Base-by-base conservation (phyloP, 2,888 invertebrate species). In the Dimorphilus gyrociliatus region DNA sequence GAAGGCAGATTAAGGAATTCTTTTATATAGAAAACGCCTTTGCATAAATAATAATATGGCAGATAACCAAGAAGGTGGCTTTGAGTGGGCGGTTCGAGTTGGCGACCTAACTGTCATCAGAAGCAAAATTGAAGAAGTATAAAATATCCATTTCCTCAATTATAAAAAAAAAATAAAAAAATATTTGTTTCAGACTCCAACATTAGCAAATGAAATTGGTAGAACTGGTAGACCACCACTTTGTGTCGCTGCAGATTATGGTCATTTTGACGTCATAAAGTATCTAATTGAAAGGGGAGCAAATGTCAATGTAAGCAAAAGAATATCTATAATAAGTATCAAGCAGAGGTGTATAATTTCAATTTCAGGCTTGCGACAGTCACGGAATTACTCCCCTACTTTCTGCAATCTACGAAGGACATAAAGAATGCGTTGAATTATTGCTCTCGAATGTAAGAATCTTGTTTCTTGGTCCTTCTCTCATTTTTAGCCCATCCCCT, bases 341-440 rank as follows among this genome's bases (percentile, higher is more conserved):
- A 16, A 15, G 15, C 27, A 19, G 8, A 34, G 7, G 12, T 12
- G 12, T 29, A 12, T n/a, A 15, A 14, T 4, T 14, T n/a, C 31
- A 14, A 14, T 30, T 31, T 30, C 15, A n/a, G 12, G 30, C 10
- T 13, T 8, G 8, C 10, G n/a, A 13, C 26, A 25, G 26, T 10
- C 12, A n/a, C 8, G 88, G 88, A 19, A 88, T 94, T 46, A 82
- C 82, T 39, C 81, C 88, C 19, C 67, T 94, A 27, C 64, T 92
- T 48, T 85, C 90, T 45, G 92, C 92, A 34, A 82, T 92, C 52
- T 94, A 84, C 82, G 92, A 94, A 66, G 85, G 85, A 16, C 92
- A 92, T 58, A 79, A 78, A 30, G 75, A 77, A 38, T 85, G 86
- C 67, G 90, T 92, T 8, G 75, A 80, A 63, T 67, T 84, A 41